A percentile compares a stretch with the other conserved stretches of the same genome.
phyloP scores from a whole-genome alignment of 1,140 invertebrate genomes.

The Oppia nitens region DNA sequence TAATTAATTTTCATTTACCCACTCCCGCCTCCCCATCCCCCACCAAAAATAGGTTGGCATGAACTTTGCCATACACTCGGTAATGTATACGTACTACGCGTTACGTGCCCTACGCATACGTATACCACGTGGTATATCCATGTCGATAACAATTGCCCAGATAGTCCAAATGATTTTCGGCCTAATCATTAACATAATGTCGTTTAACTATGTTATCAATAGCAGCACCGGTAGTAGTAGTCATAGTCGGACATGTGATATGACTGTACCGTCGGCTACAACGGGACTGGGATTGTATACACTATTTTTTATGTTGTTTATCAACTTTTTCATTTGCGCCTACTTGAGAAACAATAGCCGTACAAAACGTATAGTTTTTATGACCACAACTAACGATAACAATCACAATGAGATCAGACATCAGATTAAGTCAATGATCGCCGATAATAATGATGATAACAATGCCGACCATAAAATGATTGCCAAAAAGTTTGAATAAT shows the following conservation, averaged over 20 bases:
- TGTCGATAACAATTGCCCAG: slow-evolving; percentile 81
- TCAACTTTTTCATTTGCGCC: slow-evolving; percentile 10
- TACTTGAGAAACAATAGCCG: background rate
- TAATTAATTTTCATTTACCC: background rate
- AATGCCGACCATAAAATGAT: no score
- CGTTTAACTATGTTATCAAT: slow-evolving; percentile 46
- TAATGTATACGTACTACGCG: slow-evolving; percentile 96
- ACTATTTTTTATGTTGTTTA: slow-evolving; percentile 12
- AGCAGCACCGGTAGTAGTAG: no score
- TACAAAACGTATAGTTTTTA: background rate
- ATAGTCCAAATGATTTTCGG: slow-evolving; percentile 88
- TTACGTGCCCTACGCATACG: slow-evolving; percentile 69
- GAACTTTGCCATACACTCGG: slow-evolving; percentile 91
- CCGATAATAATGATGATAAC: no score
- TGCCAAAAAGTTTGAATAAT: no score
- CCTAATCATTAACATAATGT: slow-evolving; percentile 66
- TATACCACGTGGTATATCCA: slow-evolving; percentile 60
- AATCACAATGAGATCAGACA: no score
- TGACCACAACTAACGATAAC: background rate
- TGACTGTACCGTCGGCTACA: background rate
- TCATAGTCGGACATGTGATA: slow-evolving; percentile 5
- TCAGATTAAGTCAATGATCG: no score
- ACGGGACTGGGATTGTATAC: slow-evolving; percentile 9
- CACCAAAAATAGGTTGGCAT: slow-evolving; percentile 97
- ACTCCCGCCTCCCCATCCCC: slow-evolving; percentile 29